These are phyloP conservation scores for Sitta carolinensis DNA, from an alignment of 2,797 vertebrate species.

Conservation along the genomic window DNA sequence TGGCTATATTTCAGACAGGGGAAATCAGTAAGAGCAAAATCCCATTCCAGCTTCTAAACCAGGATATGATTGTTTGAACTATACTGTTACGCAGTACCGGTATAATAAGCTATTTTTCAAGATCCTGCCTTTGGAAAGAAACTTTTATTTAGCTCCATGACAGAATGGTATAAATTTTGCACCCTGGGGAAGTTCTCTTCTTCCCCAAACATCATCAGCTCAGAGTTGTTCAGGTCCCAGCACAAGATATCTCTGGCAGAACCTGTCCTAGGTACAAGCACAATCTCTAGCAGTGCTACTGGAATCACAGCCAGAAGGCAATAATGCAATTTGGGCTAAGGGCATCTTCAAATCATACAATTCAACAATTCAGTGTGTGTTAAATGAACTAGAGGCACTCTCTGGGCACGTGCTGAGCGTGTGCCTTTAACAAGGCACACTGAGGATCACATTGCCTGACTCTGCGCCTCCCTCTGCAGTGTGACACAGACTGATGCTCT, in stretches of 20 bases:
- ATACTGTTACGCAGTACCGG: neutral
- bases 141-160: neutral
- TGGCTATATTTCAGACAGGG: neutral
- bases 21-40: neutral
- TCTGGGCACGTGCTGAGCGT: neutral
- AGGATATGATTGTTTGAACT: neutral
- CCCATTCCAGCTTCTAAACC: neutral
- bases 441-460: rapidly evolving
- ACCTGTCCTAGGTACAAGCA: neutral
- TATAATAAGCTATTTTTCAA: neutral
- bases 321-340: neutral
- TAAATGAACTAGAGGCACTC: neutral
- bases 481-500: neutral
- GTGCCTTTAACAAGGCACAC: neutral
- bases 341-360: neutral
- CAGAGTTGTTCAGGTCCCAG: neutral
- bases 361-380: rapidly evolving
- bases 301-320: neutral
- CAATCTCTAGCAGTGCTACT: neutral
- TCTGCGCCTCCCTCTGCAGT: neutral
- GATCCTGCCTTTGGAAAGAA: neutral
- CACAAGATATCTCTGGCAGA: neutral
- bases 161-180: neutral
- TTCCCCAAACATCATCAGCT: neutral
- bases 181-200: neutral